phyloP scores from a whole-genome alignment of 2,888 invertebrate genomes.

The Pachymerium ferrugineum region DNA sequence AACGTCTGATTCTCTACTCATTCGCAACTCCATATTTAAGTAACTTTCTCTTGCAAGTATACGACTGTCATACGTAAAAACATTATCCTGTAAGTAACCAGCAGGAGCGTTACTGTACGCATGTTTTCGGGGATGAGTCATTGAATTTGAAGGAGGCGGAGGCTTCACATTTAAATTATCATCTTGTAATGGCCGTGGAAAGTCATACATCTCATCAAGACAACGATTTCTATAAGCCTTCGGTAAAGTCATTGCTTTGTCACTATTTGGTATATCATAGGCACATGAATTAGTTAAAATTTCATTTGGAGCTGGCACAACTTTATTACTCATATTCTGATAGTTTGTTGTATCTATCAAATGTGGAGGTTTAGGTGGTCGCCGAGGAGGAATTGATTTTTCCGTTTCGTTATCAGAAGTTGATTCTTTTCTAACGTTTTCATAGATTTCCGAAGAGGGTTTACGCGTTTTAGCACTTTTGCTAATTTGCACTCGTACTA shows the following conservation, averaged over 20 bases:
- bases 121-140: constrained; percentile 46
- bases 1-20: constrained; percentile 30
- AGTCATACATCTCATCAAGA: constrained; percentile 60
- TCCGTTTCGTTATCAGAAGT: neutral
- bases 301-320: neutral
- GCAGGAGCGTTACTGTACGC: constrained; percentile 61
- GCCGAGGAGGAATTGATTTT: constrained; percentile 47
- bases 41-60: constrained; percentile 32
- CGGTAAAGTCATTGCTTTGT: too few relatives aligned
- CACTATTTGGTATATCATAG: neutral
- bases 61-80: constrained; percentile 43
- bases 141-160: constrained; percentile 36
- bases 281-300: neutral
- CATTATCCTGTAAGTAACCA: constrained; percentile 47
- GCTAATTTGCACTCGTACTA: neutral
- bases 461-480: neutral
- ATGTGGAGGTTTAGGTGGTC: constrained; percentile 68
- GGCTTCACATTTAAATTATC: constrained; percentile 38
- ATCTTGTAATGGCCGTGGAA: constrained; percentile 53
- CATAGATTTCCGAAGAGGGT: neutral
- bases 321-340: neutral
- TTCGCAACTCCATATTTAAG: constrained; percentile 34
- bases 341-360: constrained; percentile 46
- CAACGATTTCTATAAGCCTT: too few relatives aligned
- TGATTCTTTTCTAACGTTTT: constrained; percentile 3